Base-by-base conservation (phyloP, 2,888 invertebrate species). In the Chirona hameri region DNA sequence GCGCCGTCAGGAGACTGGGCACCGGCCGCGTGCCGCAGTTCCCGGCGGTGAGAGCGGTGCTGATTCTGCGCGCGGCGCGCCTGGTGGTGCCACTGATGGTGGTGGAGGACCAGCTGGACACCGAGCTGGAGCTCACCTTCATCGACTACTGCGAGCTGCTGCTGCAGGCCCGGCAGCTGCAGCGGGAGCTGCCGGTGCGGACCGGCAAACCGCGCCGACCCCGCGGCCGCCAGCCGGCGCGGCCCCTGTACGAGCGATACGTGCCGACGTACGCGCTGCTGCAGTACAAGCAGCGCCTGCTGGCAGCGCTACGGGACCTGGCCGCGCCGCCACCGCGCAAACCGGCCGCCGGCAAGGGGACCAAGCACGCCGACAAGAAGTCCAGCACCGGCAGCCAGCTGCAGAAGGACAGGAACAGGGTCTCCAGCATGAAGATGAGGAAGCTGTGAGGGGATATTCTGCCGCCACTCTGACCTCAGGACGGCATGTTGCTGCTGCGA, bases 251-350 rank as follows among this genome's bases (percentile, higher is more conserved):
- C 39, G 76, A 76, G 39, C 31, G 76, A 0, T 1, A 31, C 15
- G 76, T 76, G 39, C 76, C 76, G 39, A 76, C 76, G 21, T 76
- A 76, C 39, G 76, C 76, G 24, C 76, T 76, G 76, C 76, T 76
- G 39, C 76, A 76, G 76, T 76, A 76, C 76, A 31, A 39, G 39
- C 39, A 76, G 9, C 76, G 76, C 7, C 39, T 76, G 76, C 24
- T 39, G 76, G 39, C 31, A 7, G 39, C 76, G 5, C 76, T 76
- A 5, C n/a, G 39, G 5, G 76, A 76, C 31, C 76, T 76, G 39
- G 76, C 39, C 39, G 31, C 76, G 21, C 76, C 76, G 2, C 27
- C 21, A 12, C 76, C 31, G 4, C 29, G 29, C 18, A 31, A 39
- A 39, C 76, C 39, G 31, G 21, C 76, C 39, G 24, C 39, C 76